These are phyloP conservation scores for Chirona hameri DNA, from an alignment of 2,888 invertebrate genomes.

Conservation along the genomic window DNA sequence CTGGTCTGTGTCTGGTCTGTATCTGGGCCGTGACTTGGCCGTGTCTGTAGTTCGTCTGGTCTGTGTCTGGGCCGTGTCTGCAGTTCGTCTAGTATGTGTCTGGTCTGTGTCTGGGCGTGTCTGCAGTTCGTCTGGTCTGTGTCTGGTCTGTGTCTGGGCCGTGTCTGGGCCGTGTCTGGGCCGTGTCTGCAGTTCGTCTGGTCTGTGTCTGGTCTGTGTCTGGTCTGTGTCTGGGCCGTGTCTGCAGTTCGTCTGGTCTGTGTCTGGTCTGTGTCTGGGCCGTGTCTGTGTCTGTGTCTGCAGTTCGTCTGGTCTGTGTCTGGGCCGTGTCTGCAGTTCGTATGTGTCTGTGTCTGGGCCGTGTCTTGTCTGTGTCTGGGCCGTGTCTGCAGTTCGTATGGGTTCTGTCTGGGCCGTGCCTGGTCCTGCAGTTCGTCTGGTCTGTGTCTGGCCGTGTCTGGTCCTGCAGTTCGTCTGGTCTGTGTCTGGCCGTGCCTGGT, in stretches of 20 bases:
- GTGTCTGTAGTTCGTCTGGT: neutral
- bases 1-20: neutral
- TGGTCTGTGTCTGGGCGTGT: neutral
- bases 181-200: neutral
- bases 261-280: neutral
- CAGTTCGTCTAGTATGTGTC: neutral
- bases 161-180: neutral
- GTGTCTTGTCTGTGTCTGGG: too few species aligned
- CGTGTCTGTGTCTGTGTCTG: neutral
- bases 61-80: neutral
- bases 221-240: neutral
- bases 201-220: neutral
- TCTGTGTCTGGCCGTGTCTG: neutral
- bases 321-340: neutral
- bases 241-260: neutral
- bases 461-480: neutral
- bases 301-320: neutral
- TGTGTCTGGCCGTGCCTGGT: neutral
- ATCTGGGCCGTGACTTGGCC: neutral
- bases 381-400: neutral
- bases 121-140: too few species aligned
- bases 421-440: neutral
- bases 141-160: neutral
- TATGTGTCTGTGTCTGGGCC: too few species aligned
- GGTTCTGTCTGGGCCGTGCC: neutral